Evolutionary conservation across 2,113 vertebrate species (phyloP), one percentile per base, ranked within the genome.

Genomic region (Odocoileus hemionus): DNA sequence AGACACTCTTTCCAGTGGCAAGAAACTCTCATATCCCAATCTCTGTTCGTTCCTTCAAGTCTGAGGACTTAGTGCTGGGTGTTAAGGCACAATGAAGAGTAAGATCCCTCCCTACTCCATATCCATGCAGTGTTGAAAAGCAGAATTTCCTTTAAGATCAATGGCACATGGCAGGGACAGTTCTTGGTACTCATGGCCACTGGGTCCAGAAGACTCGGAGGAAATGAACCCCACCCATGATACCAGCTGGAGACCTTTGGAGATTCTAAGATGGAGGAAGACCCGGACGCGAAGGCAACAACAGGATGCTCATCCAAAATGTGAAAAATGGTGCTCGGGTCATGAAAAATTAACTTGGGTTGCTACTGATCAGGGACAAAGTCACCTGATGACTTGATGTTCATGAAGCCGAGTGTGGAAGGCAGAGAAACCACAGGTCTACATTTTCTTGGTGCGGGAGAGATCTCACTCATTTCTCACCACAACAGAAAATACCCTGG

Each of bases 51-150:
- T 60, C 50, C n/a, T 43, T 36, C n/a, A 15, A 6, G 47, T 67
- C 79, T 83, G 60, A 54, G 60, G 45, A 30, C 57, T n/a, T 8
- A 30, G 19, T 30, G 5, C 58, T 54, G 15, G 47, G 30, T 36
- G 39, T 10, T 33, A 50, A 55, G 57, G 30, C 13, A n/a, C 16
- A 14, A 21, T 11, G 1, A 13, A 52, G 33, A 14, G 8, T 16
- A 43, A 3, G 7, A 30, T 10, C 7, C 0, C 7, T 21, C 19
- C 52, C 17, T 67, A 13, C 79, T 43, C 60, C 1, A 3, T 43
- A 11, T 7, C 6, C 45, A n/a, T 3, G 25, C 60, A 11, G 15
- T 12, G 11, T 7, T 25, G 47, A 45, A 54, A 33, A 25, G 39
- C 58, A 67, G 36, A 33, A 16, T 83, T 43, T 14, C n/a, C 47